Evolutionary conservation across 2,888 invertebrate species (phyloP).

Genomic region (Rhopalosiphum nymphaeae): DNA sequence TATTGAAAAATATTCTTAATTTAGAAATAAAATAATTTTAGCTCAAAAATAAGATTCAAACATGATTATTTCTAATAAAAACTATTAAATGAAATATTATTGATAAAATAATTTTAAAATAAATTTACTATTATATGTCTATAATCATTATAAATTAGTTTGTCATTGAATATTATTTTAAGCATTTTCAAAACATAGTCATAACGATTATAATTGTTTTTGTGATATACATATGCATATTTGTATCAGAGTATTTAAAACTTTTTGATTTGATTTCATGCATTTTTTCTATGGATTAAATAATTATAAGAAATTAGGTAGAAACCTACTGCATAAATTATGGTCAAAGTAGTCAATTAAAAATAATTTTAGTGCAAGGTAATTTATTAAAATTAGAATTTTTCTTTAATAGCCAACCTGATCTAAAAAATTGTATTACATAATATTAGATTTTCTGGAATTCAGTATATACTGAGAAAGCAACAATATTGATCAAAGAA

Average conservation of each 20-base stretch:
- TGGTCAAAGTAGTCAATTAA: background rate
- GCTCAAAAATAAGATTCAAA: background rate
- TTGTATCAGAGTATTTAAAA: background rate
- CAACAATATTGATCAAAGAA: too few species aligned
- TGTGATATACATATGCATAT: background rate
- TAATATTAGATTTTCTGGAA: too few species aligned
- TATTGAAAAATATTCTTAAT: background rate
- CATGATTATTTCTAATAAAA: background rate
- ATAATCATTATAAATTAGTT: constrained; percentile 55
- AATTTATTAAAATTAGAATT: background rate
- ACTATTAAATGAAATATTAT: background rate
- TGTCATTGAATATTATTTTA: constrained; percentile 59
- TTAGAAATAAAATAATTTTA: background rate
- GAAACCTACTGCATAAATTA: background rate
- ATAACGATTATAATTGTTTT: background rate
- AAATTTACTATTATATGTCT: background rate
- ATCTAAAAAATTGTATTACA: too few species aligned
- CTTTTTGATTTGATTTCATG: background rate
- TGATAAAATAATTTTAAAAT: background rate
- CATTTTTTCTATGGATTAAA: background rate
- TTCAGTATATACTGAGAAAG: too few species aligned
- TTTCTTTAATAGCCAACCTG: background rate
- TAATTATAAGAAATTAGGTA: background rate
- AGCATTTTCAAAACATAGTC: constrained; percentile 5
- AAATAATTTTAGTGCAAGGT: background rate